These are phyloP conservation scores for Phrixothrix hirtus DNA, from an alignment of 2,888 invertebrate species.

Conservation along the genomic window DNA sequence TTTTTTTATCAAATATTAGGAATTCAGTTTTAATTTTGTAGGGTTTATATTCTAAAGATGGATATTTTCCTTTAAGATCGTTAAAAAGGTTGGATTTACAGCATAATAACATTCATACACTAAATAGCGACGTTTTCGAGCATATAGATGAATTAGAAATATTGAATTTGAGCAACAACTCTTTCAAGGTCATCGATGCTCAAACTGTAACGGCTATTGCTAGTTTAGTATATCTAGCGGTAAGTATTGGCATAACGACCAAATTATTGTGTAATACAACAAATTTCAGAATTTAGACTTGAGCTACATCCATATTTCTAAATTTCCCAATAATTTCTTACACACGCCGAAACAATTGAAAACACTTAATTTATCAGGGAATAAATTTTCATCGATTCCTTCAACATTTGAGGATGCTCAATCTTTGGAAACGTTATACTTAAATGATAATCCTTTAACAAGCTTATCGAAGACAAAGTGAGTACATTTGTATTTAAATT, in stretches of 20 bases:
- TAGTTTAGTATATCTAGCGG: constrained; percentile 67
- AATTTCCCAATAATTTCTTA: constrained; percentile 62
- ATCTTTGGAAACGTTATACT: too few species aligned
- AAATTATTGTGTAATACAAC: neutral
- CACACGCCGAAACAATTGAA: constrained; percentile 68
- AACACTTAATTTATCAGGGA: constrained; percentile 66
- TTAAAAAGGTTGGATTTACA: constrained; percentile 68
- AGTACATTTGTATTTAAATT: too few species aligned
- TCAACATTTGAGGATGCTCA: too few species aligned
- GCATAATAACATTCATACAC: constrained; percentile 69
- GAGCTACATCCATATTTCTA: constrained; percentile 55
- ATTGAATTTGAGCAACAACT: constrained; percentile 73
- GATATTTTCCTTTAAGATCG: constrained; percentile 63
- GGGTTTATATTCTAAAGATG: constrained; percentile 63
- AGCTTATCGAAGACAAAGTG: too few species aligned
- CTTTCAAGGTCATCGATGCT: constrained; percentile 67
- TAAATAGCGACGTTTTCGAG: constrained; percentile 75
- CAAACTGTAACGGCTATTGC: constrained; percentile 69
- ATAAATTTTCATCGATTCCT: constrained; percentile 62
- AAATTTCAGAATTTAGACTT: constrained; percentile 66
- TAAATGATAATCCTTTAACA: too few species aligned
- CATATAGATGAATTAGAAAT: constrained; percentile 68
- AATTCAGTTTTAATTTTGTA: constrained; percentile 46
- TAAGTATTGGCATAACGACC: constrained; percentile 44
- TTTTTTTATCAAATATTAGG: neutral